Evolutionary conservation across 2,888 invertebrate genomes (phyloP).

Genomic region (Orthosia cruda): DNA sequence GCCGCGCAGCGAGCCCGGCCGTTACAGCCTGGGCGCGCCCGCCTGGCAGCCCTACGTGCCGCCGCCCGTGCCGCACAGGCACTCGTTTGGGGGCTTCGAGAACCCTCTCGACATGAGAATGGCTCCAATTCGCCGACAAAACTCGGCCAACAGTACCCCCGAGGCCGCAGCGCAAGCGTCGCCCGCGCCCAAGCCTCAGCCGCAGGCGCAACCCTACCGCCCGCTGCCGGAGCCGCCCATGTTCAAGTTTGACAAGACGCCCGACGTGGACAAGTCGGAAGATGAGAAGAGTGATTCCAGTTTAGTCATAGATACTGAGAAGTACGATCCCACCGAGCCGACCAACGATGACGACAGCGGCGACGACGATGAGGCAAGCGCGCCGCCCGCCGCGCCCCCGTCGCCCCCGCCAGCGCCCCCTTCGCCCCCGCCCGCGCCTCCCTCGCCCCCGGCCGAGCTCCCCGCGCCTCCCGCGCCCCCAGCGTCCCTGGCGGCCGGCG

Average conservation of each 20-base stretch:
- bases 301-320: conserved; percentile 92
- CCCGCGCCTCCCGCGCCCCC: conserved; percentile 5
- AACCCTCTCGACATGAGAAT: conserved; percentile 85
- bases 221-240: conserved; percentile 84
- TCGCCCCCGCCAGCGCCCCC: conserved; percentile 19
- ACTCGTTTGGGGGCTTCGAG: conserved; percentile 83
- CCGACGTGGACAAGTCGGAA: conserved; percentile 85
- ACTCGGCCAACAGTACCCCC: conserved; percentile 53
- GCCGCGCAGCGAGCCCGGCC: conserved; percentile 58
- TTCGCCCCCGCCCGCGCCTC: conserved; percentile 24
- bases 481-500: conserved; percentile 70
- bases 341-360: conserved; percentile 86
- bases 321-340: conserved; percentile 92
- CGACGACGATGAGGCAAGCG: conserved; percentile 72
- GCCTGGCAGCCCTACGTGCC: conserved; percentile 77
- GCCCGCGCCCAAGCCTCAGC: conserved; percentile 45
- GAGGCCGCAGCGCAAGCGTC: conserved; percentile 37
- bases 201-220: conserved; percentile 65
- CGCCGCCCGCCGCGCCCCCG: not conserved
- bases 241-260: conserved; percentile 80
- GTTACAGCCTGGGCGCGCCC: conserved; percentile 61
- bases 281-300: conserved; percentile 91
- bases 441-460: conserved; percentile 25
- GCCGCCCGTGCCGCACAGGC: conserved; percentile 70
- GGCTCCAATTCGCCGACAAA: conserved; percentile 70